These are phyloP conservation scores for Microcebus lehilahytsara DNA, from an alignment of 2,113 vertebrate species.

Conservation along the genomic window DNA sequence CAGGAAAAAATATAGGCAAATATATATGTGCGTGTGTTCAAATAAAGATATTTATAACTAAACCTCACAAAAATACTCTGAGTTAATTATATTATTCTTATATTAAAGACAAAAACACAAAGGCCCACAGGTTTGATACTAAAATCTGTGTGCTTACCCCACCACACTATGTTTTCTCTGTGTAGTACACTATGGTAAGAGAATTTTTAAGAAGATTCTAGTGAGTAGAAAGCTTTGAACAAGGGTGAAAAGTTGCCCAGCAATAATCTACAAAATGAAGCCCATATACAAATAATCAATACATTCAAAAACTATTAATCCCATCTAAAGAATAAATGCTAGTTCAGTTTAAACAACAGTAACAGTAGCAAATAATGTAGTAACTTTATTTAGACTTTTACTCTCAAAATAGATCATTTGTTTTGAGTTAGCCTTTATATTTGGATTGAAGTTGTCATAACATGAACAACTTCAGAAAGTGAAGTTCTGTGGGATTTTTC, in stretches of 20 bases:
- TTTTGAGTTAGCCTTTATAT: neutral
- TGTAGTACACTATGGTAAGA: neutral
- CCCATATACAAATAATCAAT: neutral
- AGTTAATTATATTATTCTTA: neutral
- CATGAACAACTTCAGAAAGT: neutral
- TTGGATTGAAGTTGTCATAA: neutral
- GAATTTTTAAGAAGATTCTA: neutral
- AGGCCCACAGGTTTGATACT: neutral
- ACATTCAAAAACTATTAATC: neutral
- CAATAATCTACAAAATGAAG: neutral
- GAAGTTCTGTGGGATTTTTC: neutral
- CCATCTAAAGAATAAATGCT: neutral
- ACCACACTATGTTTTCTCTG: neutral
- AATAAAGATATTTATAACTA: neutral
- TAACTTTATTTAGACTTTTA: conserved; percentile 1
- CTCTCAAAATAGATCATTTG: neutral
- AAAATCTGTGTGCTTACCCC: neutral
- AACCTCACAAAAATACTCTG: neutral
- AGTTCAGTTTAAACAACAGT: neutral
- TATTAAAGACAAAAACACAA: neutral
- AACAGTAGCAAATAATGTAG: neutral
- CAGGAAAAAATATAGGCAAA: neutral
- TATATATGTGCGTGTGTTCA: neutral
- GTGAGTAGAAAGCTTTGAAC: neutral
- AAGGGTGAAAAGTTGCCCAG: neutral